These are phyloP conservation scores for Molossus alvarezi DNA, from an alignment of 2,797 vertebrate species.

Conservation along the genomic window DNA sequence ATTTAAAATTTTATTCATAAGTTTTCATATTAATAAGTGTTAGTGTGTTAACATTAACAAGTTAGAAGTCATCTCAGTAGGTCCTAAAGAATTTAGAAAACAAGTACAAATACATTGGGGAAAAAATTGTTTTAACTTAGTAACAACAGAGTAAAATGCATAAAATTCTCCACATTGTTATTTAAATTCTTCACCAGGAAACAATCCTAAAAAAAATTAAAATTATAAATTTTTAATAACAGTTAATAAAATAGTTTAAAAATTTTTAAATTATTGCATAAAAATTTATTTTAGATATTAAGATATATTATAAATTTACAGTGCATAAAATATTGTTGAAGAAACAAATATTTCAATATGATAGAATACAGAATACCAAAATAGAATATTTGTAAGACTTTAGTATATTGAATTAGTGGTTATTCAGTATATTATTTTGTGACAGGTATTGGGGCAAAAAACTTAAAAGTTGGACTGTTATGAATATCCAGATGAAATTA, in stretches of 20 bases:
- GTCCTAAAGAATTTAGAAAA: neutral
- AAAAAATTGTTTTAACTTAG: neutral
- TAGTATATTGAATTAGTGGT: neutral
- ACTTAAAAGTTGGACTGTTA: neutral
- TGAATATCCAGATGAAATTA: neutral
- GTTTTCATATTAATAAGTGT: neutral
- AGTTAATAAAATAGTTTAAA: neutral
- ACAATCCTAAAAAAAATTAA: neutral
- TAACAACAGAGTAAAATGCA: neutral
- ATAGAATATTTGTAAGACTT: neutral
- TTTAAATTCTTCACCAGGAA: neutral
- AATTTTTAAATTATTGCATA: neutral
- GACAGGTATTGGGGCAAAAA: neutral
- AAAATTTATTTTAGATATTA: neutral
- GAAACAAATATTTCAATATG: neutral
- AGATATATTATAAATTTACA: neutral
- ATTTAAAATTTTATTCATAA: neutral
- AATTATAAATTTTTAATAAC: neutral
- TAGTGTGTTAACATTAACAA: neutral
- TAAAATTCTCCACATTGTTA: neutral
- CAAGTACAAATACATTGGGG: neutral
- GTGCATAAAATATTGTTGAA: neutral
- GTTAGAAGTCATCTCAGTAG: neutral
- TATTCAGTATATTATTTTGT: constrained; percentile 22
- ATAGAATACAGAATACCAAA: neutral